Evolutionary conservation across 2,797 vertebrate genomes (phyloP).

Genomic region (Chelmon rostratus): DNA sequence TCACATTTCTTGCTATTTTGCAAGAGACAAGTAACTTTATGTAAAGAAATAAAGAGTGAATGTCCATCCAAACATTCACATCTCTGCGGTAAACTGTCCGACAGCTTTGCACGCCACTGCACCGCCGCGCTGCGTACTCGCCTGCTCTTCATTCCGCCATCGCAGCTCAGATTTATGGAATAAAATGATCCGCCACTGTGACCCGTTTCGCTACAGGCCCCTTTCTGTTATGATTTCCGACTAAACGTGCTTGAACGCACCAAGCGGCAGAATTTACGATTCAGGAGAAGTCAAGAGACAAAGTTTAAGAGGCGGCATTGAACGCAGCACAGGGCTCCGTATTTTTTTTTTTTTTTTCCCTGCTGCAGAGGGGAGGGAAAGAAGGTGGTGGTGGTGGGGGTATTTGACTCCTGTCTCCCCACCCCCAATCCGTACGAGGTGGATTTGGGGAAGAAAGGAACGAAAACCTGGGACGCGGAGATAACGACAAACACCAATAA

Average conservation of each 20-base stretch:
- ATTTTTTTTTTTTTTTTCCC: conserved; percentile 42
- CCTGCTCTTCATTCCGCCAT: neutral
- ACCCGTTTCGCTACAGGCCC: conserved; percentile 1
- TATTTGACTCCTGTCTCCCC: conserved; percentile 81
- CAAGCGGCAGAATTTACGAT: conserved; percentile 40
- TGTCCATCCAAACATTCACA: neutral
- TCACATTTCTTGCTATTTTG: neutral
- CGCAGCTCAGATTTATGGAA: conserved; percentile 29
- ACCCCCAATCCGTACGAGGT: conserved; percentile 82
- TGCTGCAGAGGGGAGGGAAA: conserved; percentile 54
- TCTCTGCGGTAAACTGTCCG: neutral
- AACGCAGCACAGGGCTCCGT: conserved; percentile 76
- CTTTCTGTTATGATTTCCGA: conserved; percentile 36
- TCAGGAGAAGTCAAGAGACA: conserved; percentile 29
- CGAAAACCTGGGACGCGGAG: conserved; percentile 77
- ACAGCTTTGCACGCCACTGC: neutral
- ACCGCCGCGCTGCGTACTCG: neutral
- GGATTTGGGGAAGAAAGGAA: conserved; percentile 78
- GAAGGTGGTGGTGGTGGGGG: conserved; percentile 22
- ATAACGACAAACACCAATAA: conserved; percentile 72
- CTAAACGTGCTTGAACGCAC: conserved; percentile 55
- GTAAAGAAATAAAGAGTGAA: too few relatives aligned
- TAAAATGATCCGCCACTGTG: conserved; percentile 3
- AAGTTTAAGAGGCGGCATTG: conserved; percentile 69
- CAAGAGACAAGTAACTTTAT: neutral